Conservation (phyloP, 2,113 vertebrate species). For the Callocephalon fimbriatum region DNA sequence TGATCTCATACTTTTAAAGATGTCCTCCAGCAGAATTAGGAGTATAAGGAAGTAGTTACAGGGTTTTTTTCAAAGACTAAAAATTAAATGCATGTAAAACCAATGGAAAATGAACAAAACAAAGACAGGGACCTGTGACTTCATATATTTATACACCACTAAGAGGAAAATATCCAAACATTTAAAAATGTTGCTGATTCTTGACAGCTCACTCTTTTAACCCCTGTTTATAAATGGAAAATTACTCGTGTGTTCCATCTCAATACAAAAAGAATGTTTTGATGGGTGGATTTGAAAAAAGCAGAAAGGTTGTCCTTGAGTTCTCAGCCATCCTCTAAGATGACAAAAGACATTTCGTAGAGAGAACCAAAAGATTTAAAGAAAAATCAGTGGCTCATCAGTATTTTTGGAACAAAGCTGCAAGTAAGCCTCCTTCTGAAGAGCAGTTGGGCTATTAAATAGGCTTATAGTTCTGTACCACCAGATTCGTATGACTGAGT, state of each 20-base stretch:
- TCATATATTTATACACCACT: not conserved
- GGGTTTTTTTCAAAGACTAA: not conserved
- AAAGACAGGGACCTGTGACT: not conserved
- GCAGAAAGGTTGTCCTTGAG: not conserved
- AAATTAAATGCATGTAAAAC: not conserved
- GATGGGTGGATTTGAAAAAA: not conserved
- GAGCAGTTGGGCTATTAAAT: conserved; percentile 5
- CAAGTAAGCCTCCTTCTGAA: not conserved
- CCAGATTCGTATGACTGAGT: not conserved
- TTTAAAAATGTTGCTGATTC: not conserved
- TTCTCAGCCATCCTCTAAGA: not conserved
- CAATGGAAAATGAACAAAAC: not conserved
- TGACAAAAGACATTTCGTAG: not conserved
- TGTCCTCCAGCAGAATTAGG: not conserved
- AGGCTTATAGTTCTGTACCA: not conserved
- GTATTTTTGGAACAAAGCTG: not conserved
- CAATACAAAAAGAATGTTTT: not conserved
- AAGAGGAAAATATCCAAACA: not conserved
- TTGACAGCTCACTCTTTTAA: not conserved
- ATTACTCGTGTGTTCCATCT: not conserved
- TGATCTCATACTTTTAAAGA: not conserved
- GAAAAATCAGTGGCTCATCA: not conserved
- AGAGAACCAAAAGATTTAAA: not conserved
- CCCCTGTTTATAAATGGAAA: not conserved
- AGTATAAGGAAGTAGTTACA: not conserved